A percentile compares a stretch with the other conserved stretches of the same genome.
phyloP scores from a whole-genome alignment of 2,113 vertebrate genomes.

The Trachemys scripta region DNA sequence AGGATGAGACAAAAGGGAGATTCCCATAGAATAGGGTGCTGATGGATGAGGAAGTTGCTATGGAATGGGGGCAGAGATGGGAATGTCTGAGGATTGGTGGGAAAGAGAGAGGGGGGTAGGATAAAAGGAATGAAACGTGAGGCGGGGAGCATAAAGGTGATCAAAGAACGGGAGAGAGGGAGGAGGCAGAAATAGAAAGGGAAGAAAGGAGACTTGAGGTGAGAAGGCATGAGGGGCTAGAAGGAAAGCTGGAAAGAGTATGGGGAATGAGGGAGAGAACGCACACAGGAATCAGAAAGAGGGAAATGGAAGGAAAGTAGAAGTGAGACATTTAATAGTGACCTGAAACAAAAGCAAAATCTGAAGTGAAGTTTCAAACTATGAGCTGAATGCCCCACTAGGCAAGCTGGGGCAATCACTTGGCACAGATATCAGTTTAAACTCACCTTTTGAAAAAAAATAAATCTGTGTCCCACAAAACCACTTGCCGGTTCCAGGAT shows the following conservation, averaged over 20 bases:
- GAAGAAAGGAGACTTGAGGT: background rate
- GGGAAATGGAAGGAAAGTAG: background rate
- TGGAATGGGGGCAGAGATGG: background rate
- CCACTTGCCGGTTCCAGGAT: background rate
- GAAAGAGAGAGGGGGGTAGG: background rate
- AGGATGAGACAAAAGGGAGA: background rate
- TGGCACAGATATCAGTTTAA: background rate
- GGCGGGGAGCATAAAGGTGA: background rate
- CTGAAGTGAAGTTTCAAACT: background rate
- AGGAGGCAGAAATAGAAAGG: background rate
- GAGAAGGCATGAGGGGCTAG: background rate
- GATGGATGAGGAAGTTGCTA: background rate
- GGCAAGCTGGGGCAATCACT: background rate
- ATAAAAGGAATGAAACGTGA: background rate
- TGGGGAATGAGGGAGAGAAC: background rate
- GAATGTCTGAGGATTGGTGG: background rate
- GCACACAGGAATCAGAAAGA: background rate
- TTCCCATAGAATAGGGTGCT: background rate
- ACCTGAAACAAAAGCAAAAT: conserved; percentile 9
- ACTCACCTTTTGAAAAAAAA: background rate
- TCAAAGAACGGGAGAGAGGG: background rate
- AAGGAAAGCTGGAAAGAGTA: background rate
- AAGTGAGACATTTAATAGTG: background rate
- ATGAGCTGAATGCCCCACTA: background rate
- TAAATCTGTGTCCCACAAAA: background rate